Evolutionary conservation across 30 jellyfish, hydroid and myxozoan genomes (phyloP).

Genomic region (Morbakka virulenta): DNA sequence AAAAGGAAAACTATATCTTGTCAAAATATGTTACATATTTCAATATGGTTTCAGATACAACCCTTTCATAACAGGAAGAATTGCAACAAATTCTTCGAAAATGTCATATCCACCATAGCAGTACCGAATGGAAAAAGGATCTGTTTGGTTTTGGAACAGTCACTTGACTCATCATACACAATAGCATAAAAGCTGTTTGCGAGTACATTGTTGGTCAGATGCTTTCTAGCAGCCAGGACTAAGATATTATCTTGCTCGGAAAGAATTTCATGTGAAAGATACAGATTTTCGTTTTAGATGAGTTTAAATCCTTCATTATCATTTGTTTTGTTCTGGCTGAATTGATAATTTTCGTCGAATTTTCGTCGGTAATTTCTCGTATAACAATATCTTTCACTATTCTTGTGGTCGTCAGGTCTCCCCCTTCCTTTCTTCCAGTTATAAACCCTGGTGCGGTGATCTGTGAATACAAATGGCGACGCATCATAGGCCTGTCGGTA

Average conservation of each 20-base stretch:
- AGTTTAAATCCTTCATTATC: slow-evolving; percentile 23
- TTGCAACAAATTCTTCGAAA: slow-evolving; percentile 11
- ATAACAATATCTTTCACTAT: slow-evolving; percentile 6
- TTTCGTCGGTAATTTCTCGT: slow-evolving; percentile 10
- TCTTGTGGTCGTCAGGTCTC: slow-evolving; percentile 9
- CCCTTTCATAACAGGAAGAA: slow-evolving; percentile 14
- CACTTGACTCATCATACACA: no score
- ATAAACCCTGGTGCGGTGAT: slow-evolving; percentile 7
- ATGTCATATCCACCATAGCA: slow-evolving; percentile 13
- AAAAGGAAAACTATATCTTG: slow-evolving; percentile 7
- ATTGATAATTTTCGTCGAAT: slow-evolving; percentile 27
- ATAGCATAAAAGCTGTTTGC: no score
- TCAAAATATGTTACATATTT: slow-evolving; percentile 2
- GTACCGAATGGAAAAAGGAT: background rate
- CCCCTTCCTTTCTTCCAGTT: slow-evolving; percentile 35
- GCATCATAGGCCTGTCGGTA: slow-evolving; percentile 19
- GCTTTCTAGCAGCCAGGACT: no score
- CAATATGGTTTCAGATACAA: slow-evolving; percentile 6
- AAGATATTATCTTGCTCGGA: slow-evolving; percentile 1
- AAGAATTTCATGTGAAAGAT: background rate
- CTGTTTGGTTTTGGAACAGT: no score
- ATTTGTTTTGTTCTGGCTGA: slow-evolving; percentile 1
- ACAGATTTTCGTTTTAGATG: slow-evolving; percentile 11
- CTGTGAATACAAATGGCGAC: slow-evolving; percentile 17
- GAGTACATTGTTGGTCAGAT: no score